A percentile compares a stretch with the other conserved stretches of the same genome.
Evolutionary conservation across 2,797 vertebrate genomes (phyloP).

Genomic region (Corythornis leucogaster): DNA sequence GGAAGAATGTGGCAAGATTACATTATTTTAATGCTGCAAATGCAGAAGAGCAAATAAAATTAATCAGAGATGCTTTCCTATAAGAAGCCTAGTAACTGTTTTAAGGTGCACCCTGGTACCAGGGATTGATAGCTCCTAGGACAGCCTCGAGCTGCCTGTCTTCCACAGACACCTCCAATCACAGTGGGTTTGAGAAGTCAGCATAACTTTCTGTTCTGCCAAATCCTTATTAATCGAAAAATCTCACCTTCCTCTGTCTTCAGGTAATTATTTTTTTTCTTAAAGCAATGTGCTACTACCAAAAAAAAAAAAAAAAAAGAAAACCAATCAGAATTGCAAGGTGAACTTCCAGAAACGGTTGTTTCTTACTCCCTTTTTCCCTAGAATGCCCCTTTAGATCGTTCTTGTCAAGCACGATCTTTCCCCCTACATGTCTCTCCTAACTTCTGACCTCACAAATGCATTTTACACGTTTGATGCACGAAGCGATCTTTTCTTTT

Average conservation of each 20-base stretch:
- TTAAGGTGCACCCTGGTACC: neutral
- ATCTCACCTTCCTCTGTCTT: neutral
- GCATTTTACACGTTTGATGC: conserved; percentile 33
- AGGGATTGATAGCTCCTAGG: neutral
- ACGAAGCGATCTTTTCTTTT: conserved; percentile 29
- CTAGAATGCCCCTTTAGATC: neutral
- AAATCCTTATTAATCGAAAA: conserved; percentile 42
- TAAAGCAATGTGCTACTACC: neutral
- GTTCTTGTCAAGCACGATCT: conserved; percentile 18
- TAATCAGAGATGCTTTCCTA: neutral
- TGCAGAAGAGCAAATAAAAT: neutral
- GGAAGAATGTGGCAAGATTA: neutral
- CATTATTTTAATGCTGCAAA: neutral
- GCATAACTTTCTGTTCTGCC: neutral
- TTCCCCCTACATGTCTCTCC: neutral
- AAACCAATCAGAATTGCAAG: neutral
- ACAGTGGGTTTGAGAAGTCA: neutral
- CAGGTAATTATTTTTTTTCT: neutral
- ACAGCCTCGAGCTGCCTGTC: neutral
- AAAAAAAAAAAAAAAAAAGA: rapidly evolving
- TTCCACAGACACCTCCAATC: neutral
- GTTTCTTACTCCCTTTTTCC: neutral
- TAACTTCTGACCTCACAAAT: conserved; percentile 21
- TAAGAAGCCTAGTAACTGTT: neutral
- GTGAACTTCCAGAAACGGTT: neutral